Conservation (phyloP, 2,113 vertebrate genomes). For the Anser brachyrhynchus region DNA sequence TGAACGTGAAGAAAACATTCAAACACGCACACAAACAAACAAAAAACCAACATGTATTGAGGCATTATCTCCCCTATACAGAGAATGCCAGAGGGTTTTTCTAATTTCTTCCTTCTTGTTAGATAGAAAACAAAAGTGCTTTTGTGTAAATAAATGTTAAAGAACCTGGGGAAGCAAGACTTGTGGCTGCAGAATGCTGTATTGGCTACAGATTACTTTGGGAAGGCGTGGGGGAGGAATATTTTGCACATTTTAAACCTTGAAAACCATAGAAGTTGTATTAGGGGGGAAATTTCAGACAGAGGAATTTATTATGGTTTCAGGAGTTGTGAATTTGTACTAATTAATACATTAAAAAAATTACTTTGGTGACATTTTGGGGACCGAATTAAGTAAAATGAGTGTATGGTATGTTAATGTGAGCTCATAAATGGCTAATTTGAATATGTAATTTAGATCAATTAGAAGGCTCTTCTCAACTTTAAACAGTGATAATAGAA, state of each 20-base stretch:
- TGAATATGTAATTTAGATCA: constrained; percentile 76
- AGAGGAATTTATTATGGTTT: constrained; percentile 52
- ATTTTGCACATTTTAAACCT: neutral
- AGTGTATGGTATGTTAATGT: constrained; percentile 72
- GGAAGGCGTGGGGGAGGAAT: neutral
- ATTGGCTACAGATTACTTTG: neutral
- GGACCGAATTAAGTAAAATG: constrained; percentile 70
- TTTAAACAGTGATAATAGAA: constrained; percentile 78
- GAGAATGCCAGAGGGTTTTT: neutral
- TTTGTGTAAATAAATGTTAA: neutral
- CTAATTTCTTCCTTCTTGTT: neutral
- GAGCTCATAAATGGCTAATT: constrained; percentile 74
- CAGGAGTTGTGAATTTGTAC: constrained; percentile 63
- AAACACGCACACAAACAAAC: neutral
- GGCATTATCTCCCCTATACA: neutral
- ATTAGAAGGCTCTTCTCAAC: constrained; percentile 74
- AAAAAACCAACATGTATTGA: neutral
- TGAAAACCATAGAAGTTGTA: neutral
- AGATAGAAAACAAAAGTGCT: neutral
- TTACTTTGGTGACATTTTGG: constrained; percentile 69
- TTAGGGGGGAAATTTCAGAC: constrained; percentile 19
- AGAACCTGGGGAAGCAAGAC: neutral
- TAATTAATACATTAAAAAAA: constrained; percentile 74
- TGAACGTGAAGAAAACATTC: neutral
- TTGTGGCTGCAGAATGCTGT: neutral